Evolutionary conservation across 2,888 invertebrate genomes (phyloP).

Genomic region (Pollenia griseotomentosa): DNA sequence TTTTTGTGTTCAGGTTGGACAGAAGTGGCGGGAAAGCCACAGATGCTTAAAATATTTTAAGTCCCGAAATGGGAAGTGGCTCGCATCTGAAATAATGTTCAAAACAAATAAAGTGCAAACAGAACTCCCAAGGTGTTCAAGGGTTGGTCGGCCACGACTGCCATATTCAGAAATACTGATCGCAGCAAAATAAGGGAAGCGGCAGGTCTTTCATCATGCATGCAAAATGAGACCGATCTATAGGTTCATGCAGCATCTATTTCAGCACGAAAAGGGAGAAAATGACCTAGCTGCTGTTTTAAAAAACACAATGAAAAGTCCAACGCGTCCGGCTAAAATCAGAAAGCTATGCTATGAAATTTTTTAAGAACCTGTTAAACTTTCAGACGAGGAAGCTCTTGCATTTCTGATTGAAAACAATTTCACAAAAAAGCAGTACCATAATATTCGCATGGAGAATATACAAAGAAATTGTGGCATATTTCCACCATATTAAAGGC

Average conservation of each 20-base stretch:
- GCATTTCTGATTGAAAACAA: conserved; percentile 18
- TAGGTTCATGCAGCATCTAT: too few relatives aligned
- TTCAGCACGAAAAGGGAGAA: too few relatives aligned
- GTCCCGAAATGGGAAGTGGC: conserved; percentile 5
- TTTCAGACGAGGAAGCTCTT: conserved; percentile 1
- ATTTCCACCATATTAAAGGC: background rate
- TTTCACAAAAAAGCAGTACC: conserved; percentile 11
- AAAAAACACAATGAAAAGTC: too few relatives aligned
- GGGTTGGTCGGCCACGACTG: background rate
- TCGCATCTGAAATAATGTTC: conserved; percentile 13
- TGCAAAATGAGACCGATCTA: too few relatives aligned
- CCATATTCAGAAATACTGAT: conserved; percentile 18
- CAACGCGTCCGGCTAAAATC: too few relatives aligned
- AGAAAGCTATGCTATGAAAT: background rate
- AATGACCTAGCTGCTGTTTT: too few relatives aligned
- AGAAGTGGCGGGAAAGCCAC: too few relatives aligned
- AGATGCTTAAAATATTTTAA: conserved; percentile 11
- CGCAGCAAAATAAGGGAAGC: conserved; percentile 18
- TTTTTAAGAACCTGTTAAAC: background rate
- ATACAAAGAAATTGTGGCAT: background rate
- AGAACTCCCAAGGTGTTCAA: conserved; percentile 3
- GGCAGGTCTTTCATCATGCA: too few relatives aligned
- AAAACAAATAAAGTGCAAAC: conserved; percentile 14
- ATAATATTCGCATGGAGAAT: background rate
- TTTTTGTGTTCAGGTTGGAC: too few relatives aligned